Evolutionary conservation across 2,888 invertebrate genomes (phyloP), one percentile per base, ranked within the genome.

Genomic region (Campopleginae sp.): DNA sequence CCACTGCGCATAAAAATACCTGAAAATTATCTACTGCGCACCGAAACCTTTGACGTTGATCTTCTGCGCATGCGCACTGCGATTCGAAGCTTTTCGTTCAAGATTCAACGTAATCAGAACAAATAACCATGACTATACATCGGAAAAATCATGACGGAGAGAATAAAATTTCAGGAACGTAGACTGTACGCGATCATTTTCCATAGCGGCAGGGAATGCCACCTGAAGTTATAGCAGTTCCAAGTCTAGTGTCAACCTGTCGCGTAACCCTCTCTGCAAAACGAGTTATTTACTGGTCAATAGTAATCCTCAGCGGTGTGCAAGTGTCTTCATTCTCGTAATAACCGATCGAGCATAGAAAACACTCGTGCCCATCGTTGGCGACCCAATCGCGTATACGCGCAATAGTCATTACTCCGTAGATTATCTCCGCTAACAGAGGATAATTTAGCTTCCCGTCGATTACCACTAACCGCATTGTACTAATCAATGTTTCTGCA

Each of bases 241-340:
- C 23, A 23, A 65, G 68, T 10, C 44, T 42, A 44, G 75, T 76
- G 75, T 76, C 75, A 76, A 76, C 75, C 75, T 44, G 63, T 76
- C 65, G 48, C 65, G 44, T 7, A 65, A 38, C 48, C 38, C 51
- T 42, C 54, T 42, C 63, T 10, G 65, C 48, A 51, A 74, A 42
- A 65, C 76, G 76, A 38, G 65, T 66, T 76, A 76, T 76, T 76
- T 76, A 76, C 76, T 38, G 46, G 42, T 33, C 63, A 46, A 48
- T 48, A 70, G n/a, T 48, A 46, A 70, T 46, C 14, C 17, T 44
- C 23, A 14, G 48, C 31, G 19, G 23, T 33, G 65, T 38, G 76
- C 38, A 33, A 76, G 75, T 76, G 48, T 65, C 65, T 75, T 23
- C 76, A 65, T 48, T 23, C 38, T 38, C 38, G 38, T 76, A 76